A percentile compares a stretch with the other conserved stretches of the same genome.
Evolutionary conservation across 2,888 invertebrate species (phyloP).

Genomic region (Acronicta alni): DNA sequence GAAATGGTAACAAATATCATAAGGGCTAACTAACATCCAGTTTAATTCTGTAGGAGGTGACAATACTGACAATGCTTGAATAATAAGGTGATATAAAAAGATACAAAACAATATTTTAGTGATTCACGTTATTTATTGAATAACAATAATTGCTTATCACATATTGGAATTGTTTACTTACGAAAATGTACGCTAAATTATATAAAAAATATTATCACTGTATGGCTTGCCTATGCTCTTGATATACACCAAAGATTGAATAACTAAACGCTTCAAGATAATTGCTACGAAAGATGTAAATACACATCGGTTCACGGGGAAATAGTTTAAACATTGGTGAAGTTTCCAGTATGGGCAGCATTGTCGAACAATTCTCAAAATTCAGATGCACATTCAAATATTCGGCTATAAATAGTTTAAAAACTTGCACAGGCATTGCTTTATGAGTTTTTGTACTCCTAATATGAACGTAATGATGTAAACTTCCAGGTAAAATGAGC

Average conservation of each 20-base stretch:
- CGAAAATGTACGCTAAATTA: slow-evolving; percentile 39
- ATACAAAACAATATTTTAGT: slow-evolving; percentile 47
- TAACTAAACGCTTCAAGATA: slow-evolving; percentile 33
- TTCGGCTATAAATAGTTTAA: slow-evolving; percentile 12
- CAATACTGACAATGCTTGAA: slow-evolving; percentile 69
- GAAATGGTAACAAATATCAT: not conserved
- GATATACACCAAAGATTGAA: slow-evolving; percentile 34
- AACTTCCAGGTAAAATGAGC: slow-evolving; percentile 91
- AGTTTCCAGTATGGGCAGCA: not conserved
- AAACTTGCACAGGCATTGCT: slow-evolving; percentile 24
- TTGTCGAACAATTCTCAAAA: slow-evolving; percentile 13
- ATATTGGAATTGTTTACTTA: slow-evolving; percentile 23
- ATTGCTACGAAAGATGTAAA: slow-evolving; percentile 45
- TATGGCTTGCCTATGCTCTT: slow-evolving; percentile 47
- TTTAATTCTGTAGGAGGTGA: slow-evolving; percentile 73
- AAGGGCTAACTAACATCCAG: slow-evolving; percentile 55
- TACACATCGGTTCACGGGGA: slow-evolving; percentile 21
- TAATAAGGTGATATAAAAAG: slow-evolving; percentile 64
- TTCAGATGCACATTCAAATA: slow-evolving; percentile 31
- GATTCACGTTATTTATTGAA: slow-evolving; percentile 39
- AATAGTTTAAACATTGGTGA: slow-evolving; percentile 20
- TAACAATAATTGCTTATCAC: slow-evolving; percentile 51
- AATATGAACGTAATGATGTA: slow-evolving; percentile 16
- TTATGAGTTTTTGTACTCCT: not conserved
- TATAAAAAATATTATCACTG: slow-evolving; percentile 37